Evolutionary conservation across 2,113 vertebrate genomes (phyloP).

Genomic region (Ceyx cyanopectus): DNA sequence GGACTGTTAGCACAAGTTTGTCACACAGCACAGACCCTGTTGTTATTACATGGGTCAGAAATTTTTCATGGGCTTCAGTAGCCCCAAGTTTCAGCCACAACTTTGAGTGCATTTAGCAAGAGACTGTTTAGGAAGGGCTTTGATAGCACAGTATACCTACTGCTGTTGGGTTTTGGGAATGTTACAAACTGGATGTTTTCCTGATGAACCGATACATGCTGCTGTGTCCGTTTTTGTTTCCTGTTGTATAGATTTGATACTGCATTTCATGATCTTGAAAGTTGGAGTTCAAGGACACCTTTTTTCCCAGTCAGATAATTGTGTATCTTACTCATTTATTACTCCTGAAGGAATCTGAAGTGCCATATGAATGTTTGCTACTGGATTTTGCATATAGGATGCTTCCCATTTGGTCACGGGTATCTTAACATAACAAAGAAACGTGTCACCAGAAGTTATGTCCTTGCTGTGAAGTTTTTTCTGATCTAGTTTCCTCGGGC

Average conservation of each 20-base stretch:
- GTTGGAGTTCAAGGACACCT: not conserved
- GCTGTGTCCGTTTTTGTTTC: not conserved
- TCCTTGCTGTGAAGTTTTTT: not conserved
- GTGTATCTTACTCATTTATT: not conserved
- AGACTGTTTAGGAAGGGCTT: not conserved
- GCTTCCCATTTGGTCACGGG: rapidly evolving
- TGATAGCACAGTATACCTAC: not conserved
- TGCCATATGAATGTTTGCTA: not conserved
- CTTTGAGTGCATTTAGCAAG: not conserved
- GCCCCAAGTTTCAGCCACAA: not conserved
- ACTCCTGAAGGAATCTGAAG: not conserved
- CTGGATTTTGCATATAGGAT: not conserved
- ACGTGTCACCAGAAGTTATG: not conserved
- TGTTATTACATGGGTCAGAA: not conserved
- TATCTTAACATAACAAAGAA: not conserved
- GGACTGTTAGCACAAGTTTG: rapidly evolving
- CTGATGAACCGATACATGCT: not conserved
- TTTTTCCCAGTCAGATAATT: not conserved
- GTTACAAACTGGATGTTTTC: not conserved
- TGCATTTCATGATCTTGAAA: not conserved
- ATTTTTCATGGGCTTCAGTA: not conserved
- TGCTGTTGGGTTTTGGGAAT: not conserved
- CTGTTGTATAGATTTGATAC: not conserved
- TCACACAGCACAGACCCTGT: not conserved
- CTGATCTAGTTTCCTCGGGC: not conserved